A percentile compares a stretch with the other conserved stretches of the same genome.
Evolutionary conservation across 2,113 vertebrate species (phyloP).

Genomic region (Crotophaga sulcirostris): DNA sequence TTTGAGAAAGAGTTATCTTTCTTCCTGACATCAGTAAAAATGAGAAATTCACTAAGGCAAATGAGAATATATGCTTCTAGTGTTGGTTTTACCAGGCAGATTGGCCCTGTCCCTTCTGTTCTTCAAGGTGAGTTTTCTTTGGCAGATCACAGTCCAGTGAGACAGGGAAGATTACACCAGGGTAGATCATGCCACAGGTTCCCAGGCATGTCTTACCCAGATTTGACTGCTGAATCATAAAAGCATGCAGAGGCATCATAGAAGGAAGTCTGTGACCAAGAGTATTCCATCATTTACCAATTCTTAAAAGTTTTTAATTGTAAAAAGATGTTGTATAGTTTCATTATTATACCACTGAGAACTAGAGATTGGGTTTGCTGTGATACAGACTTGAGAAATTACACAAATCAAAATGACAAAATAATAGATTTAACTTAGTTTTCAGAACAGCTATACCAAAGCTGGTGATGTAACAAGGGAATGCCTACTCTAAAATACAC

Average conservation of each 20-base stretch:
- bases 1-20: background rate
- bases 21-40: background rate
- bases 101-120: background rate
- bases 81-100: background rate
- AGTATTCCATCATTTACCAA: background rate
- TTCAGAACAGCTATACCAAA: background rate
- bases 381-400: background rate
- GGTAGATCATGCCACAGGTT: background rate
- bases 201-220: accelerated
- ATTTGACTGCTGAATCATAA: background rate
- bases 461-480: background rate
- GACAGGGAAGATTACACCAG: background rate
- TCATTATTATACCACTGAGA: background rate
- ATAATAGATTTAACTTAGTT: background rate
- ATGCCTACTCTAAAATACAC: background rate
- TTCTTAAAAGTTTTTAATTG: background rate
- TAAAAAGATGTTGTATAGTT: background rate
- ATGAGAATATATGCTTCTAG: background rate
- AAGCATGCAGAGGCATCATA: background rate
- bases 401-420: background rate
- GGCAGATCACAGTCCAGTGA: background rate
- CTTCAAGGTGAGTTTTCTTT: accelerated
- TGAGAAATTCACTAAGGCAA: background rate
- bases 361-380: background rate
- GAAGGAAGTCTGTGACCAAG: background rate